Percentiles rank a stretch among this genome's conserved stretches.
Conservation (phyloP, 1,140 invertebrate genomes). For the Acromyrmex echinatior region DNA sequence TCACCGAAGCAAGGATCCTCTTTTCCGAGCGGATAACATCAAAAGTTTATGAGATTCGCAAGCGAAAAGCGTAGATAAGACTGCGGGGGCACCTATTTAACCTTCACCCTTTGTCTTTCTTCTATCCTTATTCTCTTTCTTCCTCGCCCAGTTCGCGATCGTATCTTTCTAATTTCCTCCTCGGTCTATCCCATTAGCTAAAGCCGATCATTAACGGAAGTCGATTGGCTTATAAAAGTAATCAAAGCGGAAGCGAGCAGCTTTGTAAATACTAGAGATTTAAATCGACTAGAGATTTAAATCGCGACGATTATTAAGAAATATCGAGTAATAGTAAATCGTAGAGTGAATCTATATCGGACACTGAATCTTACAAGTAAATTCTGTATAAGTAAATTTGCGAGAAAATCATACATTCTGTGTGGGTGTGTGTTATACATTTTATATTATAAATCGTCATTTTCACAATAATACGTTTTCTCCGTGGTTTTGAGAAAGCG, state of each 20-base stretch:
- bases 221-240: slow-evolving; percentile 55
- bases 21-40: slow-evolving; percentile 65
- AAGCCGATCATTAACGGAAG: slow-evolving; percentile 68
- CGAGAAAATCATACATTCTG: neutral
- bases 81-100: slow-evolving; percentile 33
- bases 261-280: slow-evolving; percentile 39
- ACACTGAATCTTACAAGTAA: neutral
- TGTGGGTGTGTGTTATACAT: neutral
- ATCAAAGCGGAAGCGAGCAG: slow-evolving; percentile 49
- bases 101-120: slow-evolving; percentile 9
- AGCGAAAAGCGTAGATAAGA: slow-evolving; percentile 62
- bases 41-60: slow-evolving; percentile 67
- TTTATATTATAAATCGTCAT: neutral
- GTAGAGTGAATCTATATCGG: neutral
- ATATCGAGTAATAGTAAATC: slow-evolving; percentile 4
- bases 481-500: neutral
- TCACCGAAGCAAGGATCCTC: slow-evolving; percentile 13
- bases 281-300: neutral
- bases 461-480: neutral
- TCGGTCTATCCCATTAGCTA: slow-evolving; percentile 60
- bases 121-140: neutral
- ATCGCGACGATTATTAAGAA: neutral
- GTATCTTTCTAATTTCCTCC: slow-evolving; percentile 72
- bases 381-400: neutral
- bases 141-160: slow-evolving; percentile 27